Evolutionary conservation across 2,797 vertebrate genomes (phyloP).

Genomic region (Phrynocephalus vlangalii): DNA sequence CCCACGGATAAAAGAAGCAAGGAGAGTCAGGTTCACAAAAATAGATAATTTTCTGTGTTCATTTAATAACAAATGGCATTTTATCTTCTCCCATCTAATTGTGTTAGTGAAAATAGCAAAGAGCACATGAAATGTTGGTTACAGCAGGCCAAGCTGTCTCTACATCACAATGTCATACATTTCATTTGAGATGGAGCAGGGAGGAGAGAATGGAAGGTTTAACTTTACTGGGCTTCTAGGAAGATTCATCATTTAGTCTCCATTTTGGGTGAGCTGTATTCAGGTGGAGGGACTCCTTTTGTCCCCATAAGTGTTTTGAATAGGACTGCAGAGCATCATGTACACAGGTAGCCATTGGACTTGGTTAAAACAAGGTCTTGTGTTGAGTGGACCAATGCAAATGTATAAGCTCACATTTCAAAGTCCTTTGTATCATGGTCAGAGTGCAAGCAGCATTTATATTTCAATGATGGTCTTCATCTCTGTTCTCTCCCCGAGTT

Average conservation of each 20-base stretch:
- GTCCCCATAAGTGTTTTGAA: neutral
- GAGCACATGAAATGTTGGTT: conserved; percentile 15
- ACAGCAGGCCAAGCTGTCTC: conserved; percentile 1
- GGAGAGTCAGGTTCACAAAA: neutral
- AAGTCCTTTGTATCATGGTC: neutral
- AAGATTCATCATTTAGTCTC: neutral
- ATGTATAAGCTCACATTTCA: neutral
- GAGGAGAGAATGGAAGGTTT: neutral
- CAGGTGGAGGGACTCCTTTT: neutral
- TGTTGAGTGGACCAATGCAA: neutral
- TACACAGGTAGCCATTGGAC: neutral
- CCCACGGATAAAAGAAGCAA: neutral
- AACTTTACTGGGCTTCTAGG: neutral
- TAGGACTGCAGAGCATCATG: too few relatives aligned
- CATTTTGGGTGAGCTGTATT: too few relatives aligned
- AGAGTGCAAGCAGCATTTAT: neutral
- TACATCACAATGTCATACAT: neutral
- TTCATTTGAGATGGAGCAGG: neutral
- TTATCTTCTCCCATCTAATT: neutral
- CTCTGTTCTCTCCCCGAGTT: neutral
- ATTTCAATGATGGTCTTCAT: too few relatives aligned
- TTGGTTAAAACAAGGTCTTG: neutral
- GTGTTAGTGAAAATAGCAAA: fast-evolving
- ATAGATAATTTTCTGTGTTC: fast-evolving
- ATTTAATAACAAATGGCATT: neutral